Base-by-base conservation (phyloP, 2,797 vertebrate species). In the Zalophus californianus region DNA sequence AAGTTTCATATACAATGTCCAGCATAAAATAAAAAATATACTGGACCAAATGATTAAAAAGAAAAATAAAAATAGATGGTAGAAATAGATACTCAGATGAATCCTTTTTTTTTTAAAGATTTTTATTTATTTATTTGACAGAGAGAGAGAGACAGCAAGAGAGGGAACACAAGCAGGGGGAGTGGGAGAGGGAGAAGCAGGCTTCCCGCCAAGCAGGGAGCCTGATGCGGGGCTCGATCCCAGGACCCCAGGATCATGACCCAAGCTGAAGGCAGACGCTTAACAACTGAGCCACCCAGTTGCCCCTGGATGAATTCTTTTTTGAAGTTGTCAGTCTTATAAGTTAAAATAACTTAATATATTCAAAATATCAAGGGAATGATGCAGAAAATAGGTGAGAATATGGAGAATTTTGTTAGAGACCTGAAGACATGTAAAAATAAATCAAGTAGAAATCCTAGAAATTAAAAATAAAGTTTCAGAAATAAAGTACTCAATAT, bases 341-440 rank as follows among this genome's bases (percentile, higher is more conserved):
- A 56, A 79, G 44, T 86, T 79, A 58, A 93, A 86, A 93, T 80
- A 58, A 50, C 23, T 72, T 91, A 92, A n/a, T 62, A 91, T 21
- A 12, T 83, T 48, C 54, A 83, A 60, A 73, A 60, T 50, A 72
- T 60, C 21, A 70, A 80, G 18, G 41, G 14, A 73, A 68, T 93
- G 62, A 79, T 68, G 13, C 52, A 60, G 41, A 80, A 85, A 80
- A 82, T 2, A 52, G 21, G 32, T 62, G 29, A 35, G 60, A 72
- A 38, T 60, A 70, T 80, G n/a, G 23, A 50, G 8, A 80, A 62
- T 62, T 79, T 48, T 48, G 35, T 75, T 79, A 6, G 1, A 38
- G 8, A 79, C 38, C 41, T 60, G 27, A 18, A 32, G 12, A 38
- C 58, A 60, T 50, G 23, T 54, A 38, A 56, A 68, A 70, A 32